These are phyloP conservation scores for Pollenia labialis DNA, from an alignment of 2,888 invertebrate species.

Conservation along the genomic window DNA sequence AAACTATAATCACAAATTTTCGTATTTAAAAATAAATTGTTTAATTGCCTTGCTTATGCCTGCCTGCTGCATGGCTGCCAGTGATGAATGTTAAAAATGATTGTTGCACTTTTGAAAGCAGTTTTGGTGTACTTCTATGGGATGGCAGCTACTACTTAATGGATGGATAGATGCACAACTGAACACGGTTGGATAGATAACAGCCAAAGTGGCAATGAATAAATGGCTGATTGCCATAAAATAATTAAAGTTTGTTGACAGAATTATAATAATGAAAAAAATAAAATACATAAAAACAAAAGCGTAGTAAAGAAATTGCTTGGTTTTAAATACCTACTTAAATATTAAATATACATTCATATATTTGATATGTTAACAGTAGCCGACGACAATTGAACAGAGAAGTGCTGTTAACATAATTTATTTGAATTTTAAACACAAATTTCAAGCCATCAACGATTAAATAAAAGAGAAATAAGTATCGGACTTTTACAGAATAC, in stretches of 20 bases:
- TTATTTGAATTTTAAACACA: neutral
- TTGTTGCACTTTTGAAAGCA: conserved; percentile 14
- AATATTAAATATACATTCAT: too few species aligned
- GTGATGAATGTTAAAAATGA: conserved; percentile 33
- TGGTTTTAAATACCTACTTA: conserved; percentile 20
- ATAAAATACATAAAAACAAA: neutral
- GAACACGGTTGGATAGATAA: neutral
- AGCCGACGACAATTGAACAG: neutral
- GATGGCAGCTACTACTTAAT: conserved; percentile 12
- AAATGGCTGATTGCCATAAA: conserved; percentile 28
- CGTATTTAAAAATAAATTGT: conserved; percentile 55
- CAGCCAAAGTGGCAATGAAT: conserved; percentile 8
- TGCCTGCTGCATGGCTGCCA: neutral
- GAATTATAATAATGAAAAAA: conserved; percentile 28
- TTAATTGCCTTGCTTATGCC: conserved; percentile 60
- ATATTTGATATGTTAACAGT: neutral
- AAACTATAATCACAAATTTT: conserved; percentile 61
- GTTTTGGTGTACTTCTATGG: neutral
- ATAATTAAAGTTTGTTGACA: conserved; percentile 55
- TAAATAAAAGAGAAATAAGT: neutral
- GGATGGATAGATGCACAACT: conserved; percentile 6
- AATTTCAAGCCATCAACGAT: conserved; percentile 6
- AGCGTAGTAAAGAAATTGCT: conserved; percentile 35
- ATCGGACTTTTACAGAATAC: neutral
- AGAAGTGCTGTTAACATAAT: neutral